Evolutionary conservation across 1,140 invertebrate genomes (phyloP), one percentile per base, ranked within the genome.

Genomic region (Arion vulgaris): DNA sequence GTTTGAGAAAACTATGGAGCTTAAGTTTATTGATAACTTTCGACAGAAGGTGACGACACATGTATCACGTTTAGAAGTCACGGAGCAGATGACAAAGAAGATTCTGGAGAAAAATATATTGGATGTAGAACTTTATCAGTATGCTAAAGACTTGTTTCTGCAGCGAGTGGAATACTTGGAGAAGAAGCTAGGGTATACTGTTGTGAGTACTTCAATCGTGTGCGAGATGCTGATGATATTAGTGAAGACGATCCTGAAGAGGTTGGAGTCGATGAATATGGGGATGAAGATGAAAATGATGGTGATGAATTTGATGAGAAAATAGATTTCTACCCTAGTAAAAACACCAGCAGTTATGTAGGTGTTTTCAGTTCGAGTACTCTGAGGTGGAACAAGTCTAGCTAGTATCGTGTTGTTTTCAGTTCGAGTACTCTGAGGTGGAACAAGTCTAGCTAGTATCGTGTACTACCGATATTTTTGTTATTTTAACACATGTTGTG

Each of bases 1-100:
- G 57, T 99, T 99, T 92, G 98, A 99, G 91, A 95, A 97, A 92
- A 98, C 97, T n/a, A 99, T 99, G 92, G 96, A 96, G 91, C 94
- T 99, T 88, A 94, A 96, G 69, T 92, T 92, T 78, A 75, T 86
- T 17, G 84, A 84, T 13, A 84, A 89, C 66, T 92, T 90, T 81
- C 69, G 71, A 19, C 89, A 91, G 78, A 83, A 80, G 26, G 85
- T 87, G 19, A 83, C 80, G n/a, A 93, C 92, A 19, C 91, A 92
- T 75, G 90, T 90, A 68, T 89, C 88, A 79, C 87, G 85, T 41
- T 89, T 90, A 95, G 88, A 94, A 94, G 93, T 98, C 71, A 95
- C 94, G 53, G 90, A 94, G 0, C 94, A 95, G 82, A 96, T 97
- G 89, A 92, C 96, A 39, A 94, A 95, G 28, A 94, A 94, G 89